phyloP scores from a whole-genome alignment of 53 echinoderm and acorn worm genomes.

The Henricia sp. region DNA sequence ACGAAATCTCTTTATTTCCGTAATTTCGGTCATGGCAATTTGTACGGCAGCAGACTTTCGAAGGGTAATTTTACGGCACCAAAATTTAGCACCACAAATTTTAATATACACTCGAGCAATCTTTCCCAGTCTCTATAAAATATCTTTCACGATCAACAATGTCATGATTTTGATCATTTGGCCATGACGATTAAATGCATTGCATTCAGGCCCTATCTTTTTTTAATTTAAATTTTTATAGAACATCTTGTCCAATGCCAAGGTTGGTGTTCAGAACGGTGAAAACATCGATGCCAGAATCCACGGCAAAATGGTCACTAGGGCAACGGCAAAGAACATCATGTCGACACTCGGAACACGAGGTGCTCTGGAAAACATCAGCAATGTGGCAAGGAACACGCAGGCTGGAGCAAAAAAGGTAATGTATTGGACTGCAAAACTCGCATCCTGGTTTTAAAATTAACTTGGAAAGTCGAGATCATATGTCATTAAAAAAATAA shows the following conservation, averaged over 20 bases:
- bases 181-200: too few relatives aligned
- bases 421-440: neutral
- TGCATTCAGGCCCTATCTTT: neutral
- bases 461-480: neutral
- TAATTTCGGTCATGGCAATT: too few relatives aligned
- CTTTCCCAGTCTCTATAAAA: too few relatives aligned
- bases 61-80: too few relatives aligned
- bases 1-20: too few relatives aligned
- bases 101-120: too few relatives aligned
- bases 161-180: too few relatives aligned
- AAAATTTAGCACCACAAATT: too few relatives aligned
- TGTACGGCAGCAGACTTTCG: too few relatives aligned
- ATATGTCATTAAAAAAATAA: neutral
- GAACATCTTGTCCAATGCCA: conserved; percentile 41
- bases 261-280: conserved; percentile 43
- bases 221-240: neutral
- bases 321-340: conserved; percentile 56
- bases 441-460: neutral
- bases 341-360: conserved; percentile 61
- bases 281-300: conserved; percentile 69
- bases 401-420: conserved; percentile 73
- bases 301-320: conserved; percentile 64
- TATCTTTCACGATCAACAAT: too few relatives aligned
- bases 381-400: conserved; percentile 70
- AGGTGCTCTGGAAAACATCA: conserved; percentile 87